Evolutionary conservation across 1,140 invertebrate species (phyloP).

Genomic region (Drosophila sechellia): DNA sequence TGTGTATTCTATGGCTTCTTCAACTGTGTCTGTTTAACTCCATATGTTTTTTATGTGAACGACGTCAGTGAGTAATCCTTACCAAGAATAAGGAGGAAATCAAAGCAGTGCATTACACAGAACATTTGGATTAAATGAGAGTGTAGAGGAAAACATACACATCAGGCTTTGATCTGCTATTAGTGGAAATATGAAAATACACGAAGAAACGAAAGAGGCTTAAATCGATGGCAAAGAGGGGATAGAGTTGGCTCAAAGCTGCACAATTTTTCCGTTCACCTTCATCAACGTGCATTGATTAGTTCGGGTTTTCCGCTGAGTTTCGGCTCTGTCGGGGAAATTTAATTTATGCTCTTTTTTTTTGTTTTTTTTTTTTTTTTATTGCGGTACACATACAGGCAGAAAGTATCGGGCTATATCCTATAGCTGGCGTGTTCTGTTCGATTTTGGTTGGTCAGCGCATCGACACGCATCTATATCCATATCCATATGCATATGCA

Average conservation of each 20-base stretch:
- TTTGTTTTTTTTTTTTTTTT: conserved; percentile 38
- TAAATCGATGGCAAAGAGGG: conserved; percentile 8
- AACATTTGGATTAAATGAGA: too few species aligned
- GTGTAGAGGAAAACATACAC: not conserved
- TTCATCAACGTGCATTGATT: conserved; percentile 51
- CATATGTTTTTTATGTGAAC: too few species aligned
- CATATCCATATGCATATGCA: conserved; percentile 43
- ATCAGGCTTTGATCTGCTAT: not conserved
- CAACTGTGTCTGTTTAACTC: too few species aligned
- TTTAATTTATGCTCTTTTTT: conserved; percentile 67
- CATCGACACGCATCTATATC: conserved; percentile 48
- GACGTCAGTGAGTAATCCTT: too few species aligned
- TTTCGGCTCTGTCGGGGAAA: conserved; percentile 21
- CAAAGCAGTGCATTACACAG: not conserved
- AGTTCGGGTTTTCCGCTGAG: conserved; percentile 7
- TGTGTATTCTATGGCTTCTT: too few species aligned
- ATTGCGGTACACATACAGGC: conserved; percentile 47
- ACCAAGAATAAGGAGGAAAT: too few species aligned
- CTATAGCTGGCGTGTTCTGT: conserved; percentile 29
- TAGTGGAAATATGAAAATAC: not conserved
- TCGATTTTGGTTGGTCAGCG: conserved; percentile 77
- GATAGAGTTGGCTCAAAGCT: conserved; percentile 2
- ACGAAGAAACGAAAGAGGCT: conserved; percentile 4
- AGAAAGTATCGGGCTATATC: not conserved
- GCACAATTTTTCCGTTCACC: conserved; percentile 1